Conservation (phyloP, 2,888 invertebrate species). For the Cheilosia pagana region DNA sequence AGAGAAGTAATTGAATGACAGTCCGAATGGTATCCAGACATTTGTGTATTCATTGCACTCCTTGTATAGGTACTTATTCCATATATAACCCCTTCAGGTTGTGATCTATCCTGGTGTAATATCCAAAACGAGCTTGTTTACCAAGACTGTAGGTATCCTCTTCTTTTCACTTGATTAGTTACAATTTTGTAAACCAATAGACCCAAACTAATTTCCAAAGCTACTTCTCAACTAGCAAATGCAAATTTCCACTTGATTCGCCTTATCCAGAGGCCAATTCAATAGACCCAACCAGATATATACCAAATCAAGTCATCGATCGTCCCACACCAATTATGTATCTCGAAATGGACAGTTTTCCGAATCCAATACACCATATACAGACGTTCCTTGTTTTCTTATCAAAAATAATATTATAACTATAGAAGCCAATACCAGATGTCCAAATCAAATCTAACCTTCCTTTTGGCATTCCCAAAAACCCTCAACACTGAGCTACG, state of each 20-base stretch:
- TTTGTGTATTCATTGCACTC: too few relatives aligned
- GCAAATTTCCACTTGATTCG: background rate
- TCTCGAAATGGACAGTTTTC: background rate
- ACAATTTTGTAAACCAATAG: too few relatives aligned
- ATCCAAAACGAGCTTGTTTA: too few relatives aligned
- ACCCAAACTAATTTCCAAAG: too few relatives aligned
- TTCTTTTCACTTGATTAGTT: too few relatives aligned
- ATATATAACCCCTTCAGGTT: too few relatives aligned
- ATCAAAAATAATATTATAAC: background rate
- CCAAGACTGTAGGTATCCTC: too few relatives aligned
- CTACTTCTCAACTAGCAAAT: background rate
- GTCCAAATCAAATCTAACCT: background rate
- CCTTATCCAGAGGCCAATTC: background rate
- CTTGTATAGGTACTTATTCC: too few relatives aligned
- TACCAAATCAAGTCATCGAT: background rate
- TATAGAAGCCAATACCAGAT: conserved; percentile 1
- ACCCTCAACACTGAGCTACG: background rate
- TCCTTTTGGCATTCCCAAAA: background rate
- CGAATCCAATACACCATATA: background rate
- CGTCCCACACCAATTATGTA: background rate
- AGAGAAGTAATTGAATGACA: too few relatives aligned
- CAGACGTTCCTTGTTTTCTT: background rate
- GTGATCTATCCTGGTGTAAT: too few relatives aligned
- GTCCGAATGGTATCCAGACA: too few relatives aligned
- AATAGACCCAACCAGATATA: background rate